These are phyloP conservation scores for Hormiphora californensis DNA, from an alignment of 37 sponge, comb jelly and placozoan genomes.

Conservation along the genomic window DNA sequence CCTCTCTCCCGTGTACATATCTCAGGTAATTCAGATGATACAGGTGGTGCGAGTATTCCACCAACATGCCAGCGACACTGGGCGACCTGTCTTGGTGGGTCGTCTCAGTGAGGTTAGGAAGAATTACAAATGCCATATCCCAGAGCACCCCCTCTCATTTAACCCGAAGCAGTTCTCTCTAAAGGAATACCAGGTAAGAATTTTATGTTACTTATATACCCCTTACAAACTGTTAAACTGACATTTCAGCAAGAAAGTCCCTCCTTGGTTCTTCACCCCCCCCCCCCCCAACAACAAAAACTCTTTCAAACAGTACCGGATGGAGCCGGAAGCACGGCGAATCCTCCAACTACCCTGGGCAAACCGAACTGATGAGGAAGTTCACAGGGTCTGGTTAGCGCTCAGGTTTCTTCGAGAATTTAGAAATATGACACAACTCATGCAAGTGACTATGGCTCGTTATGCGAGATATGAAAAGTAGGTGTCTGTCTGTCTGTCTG, in stretches of 20 bases:
- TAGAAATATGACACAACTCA: conserved; percentile 16
- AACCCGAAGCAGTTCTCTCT: background rate
- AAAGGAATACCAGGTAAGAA: background rate
- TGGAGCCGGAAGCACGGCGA: conserved; percentile 6
- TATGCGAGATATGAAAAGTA: conserved; percentile 48
- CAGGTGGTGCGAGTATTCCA: background rate
- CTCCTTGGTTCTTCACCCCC: no score
- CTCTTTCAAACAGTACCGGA: background rate
- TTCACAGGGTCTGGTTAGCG: background rate
- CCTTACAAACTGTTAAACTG: no score
- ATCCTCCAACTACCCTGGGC: conserved; percentile 8
- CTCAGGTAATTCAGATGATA: conserved; percentile 27
- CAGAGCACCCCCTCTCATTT: conserved; percentile 21
- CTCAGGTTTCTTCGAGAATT: conserved; percentile 10
- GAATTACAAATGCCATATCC: background rate
- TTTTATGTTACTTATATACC: no score
- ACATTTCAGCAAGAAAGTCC: no score
- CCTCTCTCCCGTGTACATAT: no score
- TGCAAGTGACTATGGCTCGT: conserved; percentile 20
- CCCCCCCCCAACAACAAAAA: no score
- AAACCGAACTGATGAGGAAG: background rate
- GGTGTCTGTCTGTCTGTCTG: background rate
- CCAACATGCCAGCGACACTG: conserved; percentile 43
- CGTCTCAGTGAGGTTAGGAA: background rate
- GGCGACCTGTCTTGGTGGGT: conserved; percentile 19